Base-by-base conservation (phyloP, 2,888 invertebrate species). In the Chloroclystis v-ata region DNA sequence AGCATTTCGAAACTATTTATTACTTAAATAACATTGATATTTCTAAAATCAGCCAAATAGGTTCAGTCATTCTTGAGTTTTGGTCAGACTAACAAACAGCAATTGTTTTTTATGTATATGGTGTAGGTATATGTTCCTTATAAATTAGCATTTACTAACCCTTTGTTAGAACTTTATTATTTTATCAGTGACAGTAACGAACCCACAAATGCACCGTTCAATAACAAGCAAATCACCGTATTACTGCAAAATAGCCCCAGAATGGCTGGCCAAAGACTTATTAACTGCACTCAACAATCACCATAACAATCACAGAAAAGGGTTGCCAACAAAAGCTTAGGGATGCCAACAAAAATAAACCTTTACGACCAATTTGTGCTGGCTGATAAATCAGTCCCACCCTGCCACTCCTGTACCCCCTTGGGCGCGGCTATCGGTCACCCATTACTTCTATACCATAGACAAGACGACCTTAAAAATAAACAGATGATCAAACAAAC, bases 401-500 rank as follows among this genome's bases (percentile, higher is more conserved):
- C 75, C 65, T 49, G 60, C 71, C 82, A 70, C 82, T 58, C 81
- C 82, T 75, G 81, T 78, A 81, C 59, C 61, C 66, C 63, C 63
- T 72, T 61, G 78, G 83, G 84, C 72, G 82, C 75, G 82, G 61
- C 76, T 76, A 78, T 75, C 72, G 67, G 63, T 70, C 74, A 70
- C 66, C 78, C 69, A 78, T 82, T 26, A 26, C 26, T 6, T n/a
- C 20, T 16, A 35, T 20, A 20, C 35, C 20, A 83, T 79, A 83
- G 73, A 75, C 73, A 75, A 75, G 67, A 77, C 74, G 79, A 72
- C 79, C 84, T 83, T 82, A 82, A 84, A 63, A 85, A 83, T 78
- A 85, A 80, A 86, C 82, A 85, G 80, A 82, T 80, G 77, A 82
- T 81, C 77, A 68, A 58, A 67, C 65, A 80, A 82, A 76, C 74